Base-by-base conservation (phyloP, 2,113 vertebrate genomes). In the Sinocyclocheilus maitianheensis region DNA sequence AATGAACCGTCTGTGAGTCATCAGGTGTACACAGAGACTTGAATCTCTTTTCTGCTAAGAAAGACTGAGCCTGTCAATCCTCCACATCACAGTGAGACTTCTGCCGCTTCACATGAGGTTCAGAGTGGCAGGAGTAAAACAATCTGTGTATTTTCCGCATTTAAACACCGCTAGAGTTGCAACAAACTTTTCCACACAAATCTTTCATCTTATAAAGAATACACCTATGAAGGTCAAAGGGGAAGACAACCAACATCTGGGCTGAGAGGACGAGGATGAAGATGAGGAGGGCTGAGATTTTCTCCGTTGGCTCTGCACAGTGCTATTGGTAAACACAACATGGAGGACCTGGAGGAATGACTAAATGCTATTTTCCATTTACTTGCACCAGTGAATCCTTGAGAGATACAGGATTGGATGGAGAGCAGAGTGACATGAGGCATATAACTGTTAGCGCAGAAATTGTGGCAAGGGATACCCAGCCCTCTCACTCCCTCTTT, bases 281-380 rank as follows among this genome's bases (percentile, higher is more conserved):
- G 62, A 81, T 60, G 58, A 60, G 58, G 58, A 62, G 30, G 69
- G 67, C 48, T 37, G 34, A 74, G 30, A 83, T 58, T 43, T 30
- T 24, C 30, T 74, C 79, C 14, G 1, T 18, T 0, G 14, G 43
- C 65, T 40, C 71, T 58, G 83, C n/a, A 37, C 69, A 77, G 78
- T 14, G 24, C 48, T 65, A 84, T 80, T 58, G 60, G 84, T 46
- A 72, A 81, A 84, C 72, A 58, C 53, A 62, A 65, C 80, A 8
- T 60, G 8, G 74, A 71, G 72, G 78, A 84, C 81, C 20, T 22
- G 69, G 46, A 86, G 71, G 53, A 76, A 55, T 77, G 53, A 78
- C 85, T 82, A 87, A 90, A 88, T 83, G 74, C 77, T 62, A 88
- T 90, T 90, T 87, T 90, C 83, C 85, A 84, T 88, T 81, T 88